Evolutionary conservation across 2,113 vertebrate genomes (phyloP).

Genomic region (Sinocyclocheilus anophthalmus): DNA sequence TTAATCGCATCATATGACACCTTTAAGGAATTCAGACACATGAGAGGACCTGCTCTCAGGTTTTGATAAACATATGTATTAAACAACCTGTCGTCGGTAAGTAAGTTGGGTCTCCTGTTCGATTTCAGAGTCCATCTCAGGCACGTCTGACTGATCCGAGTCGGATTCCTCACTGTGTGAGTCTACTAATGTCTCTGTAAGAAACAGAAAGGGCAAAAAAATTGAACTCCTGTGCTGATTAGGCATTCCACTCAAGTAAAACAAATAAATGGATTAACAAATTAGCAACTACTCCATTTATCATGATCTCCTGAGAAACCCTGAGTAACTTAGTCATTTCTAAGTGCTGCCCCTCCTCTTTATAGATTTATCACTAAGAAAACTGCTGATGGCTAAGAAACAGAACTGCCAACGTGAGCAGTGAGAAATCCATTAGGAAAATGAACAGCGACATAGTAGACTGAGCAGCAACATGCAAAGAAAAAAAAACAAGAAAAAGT

Average conservation of each 20-base stretch:
- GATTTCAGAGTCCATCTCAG: slow-evolving; percentile 98
- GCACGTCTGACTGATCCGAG: slow-evolving; percentile 97
- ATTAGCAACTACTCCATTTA: neutral
- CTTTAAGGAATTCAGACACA: too few species aligned
- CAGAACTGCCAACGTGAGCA: slow-evolving; percentile 57
- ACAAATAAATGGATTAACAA: slow-evolving; percentile 29
- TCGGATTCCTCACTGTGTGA: slow-evolving; percentile 98
- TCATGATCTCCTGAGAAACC: neutral
- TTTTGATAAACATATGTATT: neutral
- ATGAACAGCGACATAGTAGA: slow-evolving; percentile 64
- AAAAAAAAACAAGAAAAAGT: slow-evolving; percentile 3
- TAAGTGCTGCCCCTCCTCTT: slow-evolving; percentile 10
- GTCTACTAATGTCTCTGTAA: slow-evolving; percentile 88
- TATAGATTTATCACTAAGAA: slow-evolving; percentile 57
- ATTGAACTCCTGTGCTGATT: neutral
- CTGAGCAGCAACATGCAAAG: slow-evolving; percentile 29
- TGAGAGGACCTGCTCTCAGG: neutral
- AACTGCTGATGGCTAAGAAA: slow-evolving; percentile 69
- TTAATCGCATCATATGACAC: too few species aligned
- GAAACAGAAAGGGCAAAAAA: slow-evolving; percentile 43
- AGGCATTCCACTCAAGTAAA: neutral
- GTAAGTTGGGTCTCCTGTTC: slow-evolving; percentile 97
- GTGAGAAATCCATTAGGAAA: slow-evolving; percentile 70
- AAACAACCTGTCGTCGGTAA: slow-evolving; percentile 86
- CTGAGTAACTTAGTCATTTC: neutral